These are phyloP conservation scores for Micrastur ruficollis DNA, from an alignment of 2,797 vertebrate genomes.

Conservation along the genomic window DNA sequence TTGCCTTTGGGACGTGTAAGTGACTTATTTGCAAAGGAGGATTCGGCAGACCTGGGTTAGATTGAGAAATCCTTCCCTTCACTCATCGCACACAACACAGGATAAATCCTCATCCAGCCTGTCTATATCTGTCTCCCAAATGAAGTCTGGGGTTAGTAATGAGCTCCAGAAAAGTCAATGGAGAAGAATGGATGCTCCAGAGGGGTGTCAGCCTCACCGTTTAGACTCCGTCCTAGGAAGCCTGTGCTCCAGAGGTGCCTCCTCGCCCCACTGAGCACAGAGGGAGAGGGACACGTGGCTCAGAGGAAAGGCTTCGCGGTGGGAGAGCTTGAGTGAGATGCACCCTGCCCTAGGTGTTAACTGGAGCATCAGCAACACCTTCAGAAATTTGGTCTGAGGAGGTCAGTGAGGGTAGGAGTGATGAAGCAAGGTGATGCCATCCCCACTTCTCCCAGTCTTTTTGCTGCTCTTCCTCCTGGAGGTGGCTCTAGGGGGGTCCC, in stretches of 20 bases:
- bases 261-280: accelerated
- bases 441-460: background rate
- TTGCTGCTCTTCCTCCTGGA: background rate
- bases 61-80: constrained; percentile 33
- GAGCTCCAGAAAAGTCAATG: background rate
- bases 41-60: background rate
- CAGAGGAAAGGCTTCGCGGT: background rate
- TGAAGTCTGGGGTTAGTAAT: background rate
- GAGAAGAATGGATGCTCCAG: background rate
- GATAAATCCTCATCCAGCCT: constrained; percentile 18
- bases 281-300: background rate
- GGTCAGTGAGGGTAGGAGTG: background rate
- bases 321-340: background rate
- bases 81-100: background rate
- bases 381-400: background rate
- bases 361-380: background rate
- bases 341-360: background rate
- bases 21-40: constrained; percentile 48
- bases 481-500: background rate
- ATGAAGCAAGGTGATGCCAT: background rate
- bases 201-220: background rate
- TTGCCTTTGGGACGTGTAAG: constrained; percentile 48
- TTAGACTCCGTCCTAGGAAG: background rate
- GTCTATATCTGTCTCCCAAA: background rate
- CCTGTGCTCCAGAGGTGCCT: accelerated